These are phyloP conservation scores for Papilio polyxenes DNA, from an alignment of 1,140 invertebrate species.

Conservation along the genomic window DNA sequence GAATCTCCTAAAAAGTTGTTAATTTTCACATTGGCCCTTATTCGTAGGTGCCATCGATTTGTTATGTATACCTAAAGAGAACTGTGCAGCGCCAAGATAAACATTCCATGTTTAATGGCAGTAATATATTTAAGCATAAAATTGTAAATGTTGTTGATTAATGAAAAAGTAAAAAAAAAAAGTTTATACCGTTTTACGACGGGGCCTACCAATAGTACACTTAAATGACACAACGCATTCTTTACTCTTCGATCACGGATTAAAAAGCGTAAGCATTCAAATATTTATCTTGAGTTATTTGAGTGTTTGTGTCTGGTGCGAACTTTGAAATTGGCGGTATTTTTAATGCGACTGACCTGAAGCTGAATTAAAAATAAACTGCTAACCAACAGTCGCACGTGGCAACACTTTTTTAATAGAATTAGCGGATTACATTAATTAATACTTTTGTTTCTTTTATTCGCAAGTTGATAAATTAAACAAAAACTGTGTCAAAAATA, in stretches of 20 bases:
- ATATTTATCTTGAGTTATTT: not conserved
- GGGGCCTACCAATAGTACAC: too few relatives aligned
- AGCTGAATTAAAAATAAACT: constrained; percentile 30
- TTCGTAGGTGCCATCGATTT: too few relatives aligned
- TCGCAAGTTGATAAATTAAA: not conserved
- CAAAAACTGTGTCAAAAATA: too few relatives aligned
- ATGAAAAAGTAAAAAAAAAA: too few relatives aligned
- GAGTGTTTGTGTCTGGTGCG: not conserved
- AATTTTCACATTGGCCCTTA: too few relatives aligned
- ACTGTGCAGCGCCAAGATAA: too few relatives aligned
- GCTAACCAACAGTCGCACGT: not conserved
- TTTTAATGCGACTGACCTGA: constrained; percentile 18
- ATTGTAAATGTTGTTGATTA: too few relatives aligned
- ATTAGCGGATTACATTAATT: constrained; percentile 26
- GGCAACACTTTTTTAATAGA: constrained; percentile 35
- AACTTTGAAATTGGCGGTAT: not conserved
- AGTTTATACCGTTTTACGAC: too few relatives aligned
- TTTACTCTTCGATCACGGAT: not conserved
- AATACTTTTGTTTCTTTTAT: constrained; percentile 16
- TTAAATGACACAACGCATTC: not conserved
- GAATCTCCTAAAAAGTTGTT: too few relatives aligned
- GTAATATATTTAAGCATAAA: too few relatives aligned
- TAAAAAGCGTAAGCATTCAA: not conserved
- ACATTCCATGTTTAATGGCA: too few relatives aligned
- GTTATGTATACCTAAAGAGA: too few relatives aligned